Evolutionary conservation across 2,797 vertebrate genomes (phyloP), one percentile per base, ranked within the genome.

Genomic region (Coregonus suidteri): DNA sequence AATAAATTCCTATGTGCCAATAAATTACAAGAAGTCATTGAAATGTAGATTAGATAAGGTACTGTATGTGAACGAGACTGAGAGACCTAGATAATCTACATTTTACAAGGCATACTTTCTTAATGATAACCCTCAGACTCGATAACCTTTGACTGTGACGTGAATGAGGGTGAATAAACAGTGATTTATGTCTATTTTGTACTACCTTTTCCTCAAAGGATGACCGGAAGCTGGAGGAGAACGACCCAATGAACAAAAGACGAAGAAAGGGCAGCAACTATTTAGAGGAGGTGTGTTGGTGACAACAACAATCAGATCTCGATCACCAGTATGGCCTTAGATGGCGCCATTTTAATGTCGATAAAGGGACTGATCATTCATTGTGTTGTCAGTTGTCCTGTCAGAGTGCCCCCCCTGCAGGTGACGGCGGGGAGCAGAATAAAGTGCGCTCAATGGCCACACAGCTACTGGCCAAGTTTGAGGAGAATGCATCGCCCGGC

Each of bases 401-500:
- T 82, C 92, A 86, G 74, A 93, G 89, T 37, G 78, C 89, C 74
- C 89, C 89, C 34, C 64, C 83, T 41, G 82, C 72, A 70, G 91
- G 73, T 65, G 95, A 96, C 1, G 79, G 79, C 1, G 80, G 13
- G 34, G 92, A 94, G 52, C 86, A 97, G 88, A 99, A 98, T 87
- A 98, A 96, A 94, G 98, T 99, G 77, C 97, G 96, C 85, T 97
- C 95, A 47, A 98, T 99, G 96, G 96, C 98, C 34, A 95, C 92
- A 64, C 97, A 99, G 81, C 88, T 99, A 35, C 90, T 94, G 84
- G 98, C 98, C 79, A 99, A 98, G 88, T 98, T 99, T 88, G 98
- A 98, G 85, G 95, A 95, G 82, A 97, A 84, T 72, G 82, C 91
- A 25, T 87, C 94, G n/a, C 20, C 59, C 15, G 96, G 74, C 78